These are phyloP conservation scores for Sipha flava DNA, from an alignment of 1,140 invertebrate genomes.

Conservation along the genomic window DNA sequence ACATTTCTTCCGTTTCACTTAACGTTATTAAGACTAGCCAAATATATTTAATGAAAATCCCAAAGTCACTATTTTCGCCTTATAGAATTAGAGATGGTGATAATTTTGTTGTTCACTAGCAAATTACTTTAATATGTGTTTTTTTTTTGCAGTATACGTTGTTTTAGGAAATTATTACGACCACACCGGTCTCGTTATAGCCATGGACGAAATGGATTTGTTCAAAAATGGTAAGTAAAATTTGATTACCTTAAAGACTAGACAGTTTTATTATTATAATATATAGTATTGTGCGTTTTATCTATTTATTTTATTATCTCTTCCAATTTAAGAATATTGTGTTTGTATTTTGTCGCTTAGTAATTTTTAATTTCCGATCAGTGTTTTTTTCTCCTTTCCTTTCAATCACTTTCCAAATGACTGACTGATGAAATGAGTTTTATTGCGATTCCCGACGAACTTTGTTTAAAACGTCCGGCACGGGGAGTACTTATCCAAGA, in stretches of 20 bases:
- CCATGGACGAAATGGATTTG: constrained; percentile 70
- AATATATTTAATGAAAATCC: neutral
- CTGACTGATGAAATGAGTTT: neutral
- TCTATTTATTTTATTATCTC: too few relatives aligned
- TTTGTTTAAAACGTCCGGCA: neutral
- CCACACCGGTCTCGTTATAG: constrained; percentile 72
- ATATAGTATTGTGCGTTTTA: neutral
- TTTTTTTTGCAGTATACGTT: constrained; percentile 72
- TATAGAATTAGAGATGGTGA: neutral
- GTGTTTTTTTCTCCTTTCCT: too few relatives aligned
- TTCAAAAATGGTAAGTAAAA: constrained; percentile 62
- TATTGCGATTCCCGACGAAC: too few relatives aligned
- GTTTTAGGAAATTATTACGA: constrained; percentile 82
- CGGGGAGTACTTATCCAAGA: neutral
- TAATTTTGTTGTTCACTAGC: neutral
- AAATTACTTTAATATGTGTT: neutral
- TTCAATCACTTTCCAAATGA: neutral
- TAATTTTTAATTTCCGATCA: neutral
- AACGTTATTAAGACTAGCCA: neutral
- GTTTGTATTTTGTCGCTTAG: neutral
- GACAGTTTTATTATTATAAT: too few relatives aligned
- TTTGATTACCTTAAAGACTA: neutral
- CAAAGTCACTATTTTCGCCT: neutral
- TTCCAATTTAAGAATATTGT: neutral
- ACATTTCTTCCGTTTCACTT: neutral